These are phyloP conservation scores for Eurypyga helias DNA, from an alignment of 2,113 vertebrate species.

Conservation along the genomic window DNA sequence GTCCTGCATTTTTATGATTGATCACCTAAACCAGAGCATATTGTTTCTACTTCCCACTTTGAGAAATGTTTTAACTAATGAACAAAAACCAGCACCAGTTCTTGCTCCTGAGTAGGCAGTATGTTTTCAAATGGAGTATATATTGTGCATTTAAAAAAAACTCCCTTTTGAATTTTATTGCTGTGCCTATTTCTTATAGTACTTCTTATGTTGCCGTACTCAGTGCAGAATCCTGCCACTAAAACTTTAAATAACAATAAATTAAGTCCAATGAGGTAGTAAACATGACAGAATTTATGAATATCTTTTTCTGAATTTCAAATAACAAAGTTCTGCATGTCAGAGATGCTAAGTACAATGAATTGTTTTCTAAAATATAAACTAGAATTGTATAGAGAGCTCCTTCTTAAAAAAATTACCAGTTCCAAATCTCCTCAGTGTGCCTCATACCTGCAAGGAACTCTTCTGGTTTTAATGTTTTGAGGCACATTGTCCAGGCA, in stretches of 20 bases:
- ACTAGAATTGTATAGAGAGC: neutral
- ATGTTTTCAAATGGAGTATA: neutral
- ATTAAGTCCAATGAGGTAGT: neutral
- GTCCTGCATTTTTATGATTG: neutral
- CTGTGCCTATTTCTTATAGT: neutral
- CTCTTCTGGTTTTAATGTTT: neutral
- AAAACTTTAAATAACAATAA: neutral
- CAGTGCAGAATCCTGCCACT: neutral
- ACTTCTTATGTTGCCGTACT: neutral
- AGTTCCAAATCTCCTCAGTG: neutral
- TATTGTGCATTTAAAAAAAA: neutral
- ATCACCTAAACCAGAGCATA: neutral
- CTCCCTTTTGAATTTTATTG: neutral
- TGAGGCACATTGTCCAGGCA: neutral
- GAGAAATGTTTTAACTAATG: neutral
- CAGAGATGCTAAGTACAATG: neutral
- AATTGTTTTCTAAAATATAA: neutral
- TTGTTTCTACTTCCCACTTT: neutral
- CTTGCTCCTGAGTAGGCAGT: neutral
- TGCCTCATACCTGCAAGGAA: neutral
- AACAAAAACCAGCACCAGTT: neutral
- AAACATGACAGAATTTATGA: neutral
- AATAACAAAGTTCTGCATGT: neutral
- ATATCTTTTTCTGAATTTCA: neutral
- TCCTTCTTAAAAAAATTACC: neutral